Evolutionary conservation across 2,113 vertebrate species (phyloP).

Genomic region (Nymphicus hollandicus): DNA sequence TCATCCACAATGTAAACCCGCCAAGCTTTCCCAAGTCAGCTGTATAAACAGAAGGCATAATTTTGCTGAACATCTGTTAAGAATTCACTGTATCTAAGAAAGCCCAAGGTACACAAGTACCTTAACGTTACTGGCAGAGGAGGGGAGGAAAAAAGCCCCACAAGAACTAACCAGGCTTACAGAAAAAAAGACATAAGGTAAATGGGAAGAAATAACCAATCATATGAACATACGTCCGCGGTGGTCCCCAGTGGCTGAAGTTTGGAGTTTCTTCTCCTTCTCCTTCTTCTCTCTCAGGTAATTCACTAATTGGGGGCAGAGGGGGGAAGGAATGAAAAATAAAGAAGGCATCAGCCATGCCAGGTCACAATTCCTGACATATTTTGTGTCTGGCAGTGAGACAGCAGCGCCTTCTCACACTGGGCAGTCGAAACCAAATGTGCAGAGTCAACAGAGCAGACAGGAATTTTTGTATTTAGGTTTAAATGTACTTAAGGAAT

Average conservation of each 20-base stretch:
- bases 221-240: slow-evolving; percentile 79
- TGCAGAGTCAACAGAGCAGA: slow-evolving; percentile 30
- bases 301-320: slow-evolving; percentile 75
- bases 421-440: slow-evolving; percentile 17
- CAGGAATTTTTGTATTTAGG: slow-evolving; percentile 53
- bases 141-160: not conserved
- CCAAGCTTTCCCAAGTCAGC: slow-evolving; percentile 27
- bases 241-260: slow-evolving; percentile 95
- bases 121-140: slow-evolving; percentile 1
- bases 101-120: slow-evolving; percentile 12
- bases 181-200: not conserved
- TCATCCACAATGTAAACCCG: not conserved
- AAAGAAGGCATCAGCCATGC: not conserved
- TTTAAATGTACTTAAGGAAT: slow-evolving; percentile 46
- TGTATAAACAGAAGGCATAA: slow-evolving; percentile 35
- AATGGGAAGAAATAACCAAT: not conserved
- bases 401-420: slow-evolving; percentile 6
- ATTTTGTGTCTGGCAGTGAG: not conserved
- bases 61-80: slow-evolving; percentile 43
- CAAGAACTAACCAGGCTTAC: not conserved
- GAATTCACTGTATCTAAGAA: slow-evolving; percentile 22
- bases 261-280: slow-evolving; percentile 95
- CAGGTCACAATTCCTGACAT: slow-evolving; percentile 19
- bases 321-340: not conserved
- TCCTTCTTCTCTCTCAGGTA: slow-evolving; percentile 94